Evolutionary conservation across 2,113 vertebrate species (phyloP).

Genomic region (Gambusia holbrooki): DNA sequence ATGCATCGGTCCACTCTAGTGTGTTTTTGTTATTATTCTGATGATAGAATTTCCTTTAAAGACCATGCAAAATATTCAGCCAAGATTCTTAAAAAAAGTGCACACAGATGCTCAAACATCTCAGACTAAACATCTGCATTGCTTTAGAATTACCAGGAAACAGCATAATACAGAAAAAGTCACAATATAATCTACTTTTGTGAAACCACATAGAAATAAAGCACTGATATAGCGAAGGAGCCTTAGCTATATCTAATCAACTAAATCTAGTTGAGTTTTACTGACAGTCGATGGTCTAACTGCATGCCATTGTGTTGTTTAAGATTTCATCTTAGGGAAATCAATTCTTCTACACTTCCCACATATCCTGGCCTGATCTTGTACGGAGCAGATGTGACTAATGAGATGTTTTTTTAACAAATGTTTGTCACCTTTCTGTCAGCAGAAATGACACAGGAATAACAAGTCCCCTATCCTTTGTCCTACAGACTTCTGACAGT

Average conservation of each 20-base stretch:
- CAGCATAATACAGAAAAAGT: not conserved
- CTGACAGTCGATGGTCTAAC: conserved; percentile 41
- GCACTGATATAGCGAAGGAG: not conserved
- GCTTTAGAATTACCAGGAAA: not conserved
- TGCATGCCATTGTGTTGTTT: conserved; percentile 39
- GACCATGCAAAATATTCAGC: not conserved
- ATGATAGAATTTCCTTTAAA: not conserved
- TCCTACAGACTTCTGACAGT: conserved; percentile 44
- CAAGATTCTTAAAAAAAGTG: not conserved
- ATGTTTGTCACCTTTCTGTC: conserved; percentile 43
- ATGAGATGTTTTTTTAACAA: conserved; percentile 32
- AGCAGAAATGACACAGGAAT: conserved; percentile 55
- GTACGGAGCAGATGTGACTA: conserved; percentile 19
- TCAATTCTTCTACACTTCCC: conserved; percentile 14
- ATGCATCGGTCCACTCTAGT: not conserved
- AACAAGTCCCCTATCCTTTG: conserved; percentile 41
- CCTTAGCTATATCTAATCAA: too few relatives aligned
- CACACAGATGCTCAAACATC: not conserved
- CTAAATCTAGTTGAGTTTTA: conserved; percentile 16
- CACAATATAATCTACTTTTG: not conserved
- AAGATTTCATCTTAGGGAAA: not conserved
- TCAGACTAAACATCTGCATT: not conserved
- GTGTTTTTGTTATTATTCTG: not conserved
- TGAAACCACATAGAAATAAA: not conserved
- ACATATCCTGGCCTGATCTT: conserved; percentile 29